Evolutionary conservation across 2,888 invertebrate genomes (phyloP).

Genomic region (Phania funesta): DNA sequence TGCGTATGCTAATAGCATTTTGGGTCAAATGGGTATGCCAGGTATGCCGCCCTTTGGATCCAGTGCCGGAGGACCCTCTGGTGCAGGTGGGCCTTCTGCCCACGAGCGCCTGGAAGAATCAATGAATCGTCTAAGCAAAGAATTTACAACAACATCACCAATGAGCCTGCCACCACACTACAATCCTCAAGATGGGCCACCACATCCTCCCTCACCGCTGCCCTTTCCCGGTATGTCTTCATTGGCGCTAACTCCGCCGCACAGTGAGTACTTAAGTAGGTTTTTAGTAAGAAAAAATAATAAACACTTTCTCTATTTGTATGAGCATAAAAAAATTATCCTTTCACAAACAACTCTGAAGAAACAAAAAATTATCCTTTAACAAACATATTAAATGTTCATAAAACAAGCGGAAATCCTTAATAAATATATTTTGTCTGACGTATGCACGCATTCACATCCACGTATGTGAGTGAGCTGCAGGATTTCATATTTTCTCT

Average conservation of each 20-base stretch:
- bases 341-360: conserved; percentile 18
- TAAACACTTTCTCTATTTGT: conserved; percentile 42
- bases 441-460: conserved; percentile 43
- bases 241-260: conserved; percentile 90
- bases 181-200: conserved; percentile 81
- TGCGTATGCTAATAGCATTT: conserved; percentile 76
- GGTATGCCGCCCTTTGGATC: conserved; percentile 67
- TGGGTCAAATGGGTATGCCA: conserved; percentile 78
- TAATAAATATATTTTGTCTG: conserved; percentile 68
- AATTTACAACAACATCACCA: conserved; percentile 79
- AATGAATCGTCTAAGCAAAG: conserved; percentile 79
- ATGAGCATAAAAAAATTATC: conserved; percentile 22
- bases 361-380: conserved; percentile 21
- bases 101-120: conserved; percentile 80
- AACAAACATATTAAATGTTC: conserved; percentile 63
- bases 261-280: conserved; percentile 83
- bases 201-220: conserved; percentile 83
- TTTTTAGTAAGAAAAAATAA: conserved; percentile 44
- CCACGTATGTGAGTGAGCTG: conserved; percentile 42
- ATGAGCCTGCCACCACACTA: conserved; percentile 80
- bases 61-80: conserved; percentile 54
- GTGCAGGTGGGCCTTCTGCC: conserved; percentile 72
- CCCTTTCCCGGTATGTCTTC: conserved; percentile 88
- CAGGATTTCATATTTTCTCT: conserved; percentile 1
- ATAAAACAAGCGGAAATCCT: conserved; percentile 72